phyloP scores from a whole-genome alignment of 2,888 invertebrate genomes.

The Brachypalpus laphriformis region DNA sequence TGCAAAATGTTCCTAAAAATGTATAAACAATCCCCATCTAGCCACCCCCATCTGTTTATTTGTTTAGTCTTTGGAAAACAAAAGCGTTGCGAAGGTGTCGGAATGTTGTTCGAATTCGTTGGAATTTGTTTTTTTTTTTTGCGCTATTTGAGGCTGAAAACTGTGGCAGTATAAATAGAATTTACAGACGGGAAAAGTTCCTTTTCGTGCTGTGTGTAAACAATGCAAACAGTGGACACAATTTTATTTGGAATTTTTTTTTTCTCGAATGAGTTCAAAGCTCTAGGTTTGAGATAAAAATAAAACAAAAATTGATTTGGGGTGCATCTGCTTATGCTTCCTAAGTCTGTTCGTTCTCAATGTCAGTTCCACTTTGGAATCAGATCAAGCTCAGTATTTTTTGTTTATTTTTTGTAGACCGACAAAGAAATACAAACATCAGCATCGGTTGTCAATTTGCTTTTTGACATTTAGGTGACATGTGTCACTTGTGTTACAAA shows the following conservation, averaged over 20 bases:
- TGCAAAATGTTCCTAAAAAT: slow-evolving; percentile 35
- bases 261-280: slow-evolving; percentile 33
- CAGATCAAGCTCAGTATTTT: slow-evolving; percentile 8
- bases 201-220: background rate
- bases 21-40: slow-evolving; percentile 39
- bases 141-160: slow-evolving; percentile 9
- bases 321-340: background rate
- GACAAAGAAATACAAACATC: background rate
- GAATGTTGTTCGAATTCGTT: slow-evolving; percentile 52
- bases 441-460: slow-evolving; percentile 14
- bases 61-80: slow-evolving; percentile 44
- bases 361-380: slow-evolving; percentile 8
- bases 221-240: slow-evolving; percentile 15
- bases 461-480: slow-evolving; percentile 32
- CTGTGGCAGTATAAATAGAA: slow-evolving; percentile 45
- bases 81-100: slow-evolving; percentile 48
- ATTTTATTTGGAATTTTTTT: background rate
- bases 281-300: slow-evolving; percentile 7
- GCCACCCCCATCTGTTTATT: slow-evolving; percentile 38
- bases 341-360: background rate
- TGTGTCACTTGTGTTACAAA: slow-evolving; percentile 18
- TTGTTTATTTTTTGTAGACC: slow-evolving; percentile 6
- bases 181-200: background rate
- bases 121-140: background rate
- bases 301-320: background rate